Conservation (phyloP, 2,113 vertebrate genomes). For the Lepus timidus region DNA sequence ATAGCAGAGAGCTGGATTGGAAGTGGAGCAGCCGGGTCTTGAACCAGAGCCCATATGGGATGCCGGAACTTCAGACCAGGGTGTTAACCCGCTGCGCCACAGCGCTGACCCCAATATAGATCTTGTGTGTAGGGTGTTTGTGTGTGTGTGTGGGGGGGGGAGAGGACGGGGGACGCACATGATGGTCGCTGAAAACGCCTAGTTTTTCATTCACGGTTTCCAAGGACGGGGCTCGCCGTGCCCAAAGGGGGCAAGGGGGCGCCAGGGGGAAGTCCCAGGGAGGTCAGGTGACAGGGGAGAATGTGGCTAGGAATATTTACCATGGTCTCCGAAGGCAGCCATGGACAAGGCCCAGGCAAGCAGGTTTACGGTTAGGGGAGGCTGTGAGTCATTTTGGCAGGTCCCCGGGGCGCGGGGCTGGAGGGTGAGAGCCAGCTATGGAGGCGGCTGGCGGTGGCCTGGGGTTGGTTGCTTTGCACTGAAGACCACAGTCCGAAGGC, state of each 20-base stretch:
- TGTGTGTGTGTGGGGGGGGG: background rate
- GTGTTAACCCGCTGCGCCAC: too few relatives aligned
- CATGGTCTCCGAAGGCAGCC: background rate
- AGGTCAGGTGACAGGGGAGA: background rate
- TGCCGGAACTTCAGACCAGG: too few relatives aligned
- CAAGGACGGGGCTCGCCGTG: background rate
- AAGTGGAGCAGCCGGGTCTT: too few relatives aligned
- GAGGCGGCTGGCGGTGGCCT: too few relatives aligned
- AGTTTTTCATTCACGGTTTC: background rate
- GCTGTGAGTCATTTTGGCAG: background rate
- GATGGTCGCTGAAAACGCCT: background rate
- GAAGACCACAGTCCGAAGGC: fast-evolving
- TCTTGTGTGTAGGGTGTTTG: background rate
- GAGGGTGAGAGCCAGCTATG: fast-evolving
- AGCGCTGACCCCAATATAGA: too few relatives aligned
- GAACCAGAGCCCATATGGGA: too few relatives aligned
- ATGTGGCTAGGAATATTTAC: fast-evolving
- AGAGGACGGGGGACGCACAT: too few relatives aligned
- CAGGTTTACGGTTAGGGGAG: background rate
- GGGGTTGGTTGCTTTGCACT: background rate
- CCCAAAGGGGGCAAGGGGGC: fast-evolving
- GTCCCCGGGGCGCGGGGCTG: background rate
- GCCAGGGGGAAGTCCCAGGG: fast-evolving
- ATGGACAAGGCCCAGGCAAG: background rate
- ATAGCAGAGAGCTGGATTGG: too few relatives aligned